phyloP scores from a whole-genome alignment of 1,140 invertebrate genomes.

The Uloborus diversus region DNA sequence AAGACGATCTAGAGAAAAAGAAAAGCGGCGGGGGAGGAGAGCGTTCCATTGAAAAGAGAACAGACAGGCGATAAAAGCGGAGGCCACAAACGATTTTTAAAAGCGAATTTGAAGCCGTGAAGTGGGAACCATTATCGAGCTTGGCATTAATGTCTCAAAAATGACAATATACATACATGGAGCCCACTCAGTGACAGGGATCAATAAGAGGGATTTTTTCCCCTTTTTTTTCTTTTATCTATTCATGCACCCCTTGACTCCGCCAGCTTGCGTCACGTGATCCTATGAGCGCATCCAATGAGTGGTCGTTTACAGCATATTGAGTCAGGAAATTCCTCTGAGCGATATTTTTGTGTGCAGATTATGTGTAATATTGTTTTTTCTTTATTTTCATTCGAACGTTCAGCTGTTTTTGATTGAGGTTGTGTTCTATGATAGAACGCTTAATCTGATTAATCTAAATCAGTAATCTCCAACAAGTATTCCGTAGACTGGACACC shows the following conservation, averaged over 20 bases:
- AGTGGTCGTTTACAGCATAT: not conserved
- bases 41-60: slow-evolving; percentile 21
- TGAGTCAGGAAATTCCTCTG: not conserved
- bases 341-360: slow-evolving; percentile 1
- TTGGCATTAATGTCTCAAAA: slow-evolving; percentile 51
- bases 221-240: not conserved
- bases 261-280: not conserved
- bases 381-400: too few relatives aligned
- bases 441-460: too few relatives aligned
- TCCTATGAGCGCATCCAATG: not conserved
- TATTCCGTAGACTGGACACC: too few relatives aligned
- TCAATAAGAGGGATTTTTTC: slow-evolving; percentile 29
- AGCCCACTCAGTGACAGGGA: slow-evolving; percentile 39
- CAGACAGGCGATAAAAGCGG: slow-evolving; percentile 44
- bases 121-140: slow-evolving; percentile 44
- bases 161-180: slow-evolving; percentile 53
- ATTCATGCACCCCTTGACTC: not conserved
- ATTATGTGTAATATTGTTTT: not conserved
- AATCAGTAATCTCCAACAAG: too few relatives aligned
- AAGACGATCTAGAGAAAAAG: slow-evolving; percentile 2
- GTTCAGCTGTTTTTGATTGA: too few relatives aligned
- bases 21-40: not conserved
- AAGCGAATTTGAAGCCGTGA: slow-evolving; percentile 53
- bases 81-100: slow-evolving; percentile 52
- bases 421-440: too few relatives aligned